Base-by-base conservation (phyloP, 2,113 vertebrate species). In the Ammodytes marinus region DNA sequence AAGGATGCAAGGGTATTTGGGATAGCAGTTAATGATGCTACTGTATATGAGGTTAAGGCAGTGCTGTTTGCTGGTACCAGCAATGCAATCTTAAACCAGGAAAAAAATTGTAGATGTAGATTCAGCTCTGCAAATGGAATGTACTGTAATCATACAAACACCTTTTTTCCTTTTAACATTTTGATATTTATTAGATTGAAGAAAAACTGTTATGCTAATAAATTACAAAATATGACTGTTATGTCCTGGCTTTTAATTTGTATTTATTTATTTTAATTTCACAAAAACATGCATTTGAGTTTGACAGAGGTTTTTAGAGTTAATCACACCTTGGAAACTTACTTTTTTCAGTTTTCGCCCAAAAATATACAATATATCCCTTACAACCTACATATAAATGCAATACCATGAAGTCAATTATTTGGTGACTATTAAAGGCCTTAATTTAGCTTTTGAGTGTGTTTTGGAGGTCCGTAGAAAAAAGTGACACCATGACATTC, bases 121-220 rank as follows among this genome's bases (percentile, higher is more conserved):
- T 71, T 79, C 80, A 82, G 80, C 74, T 88, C 86, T 92, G 88
- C 86, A 82, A 87, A 93, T 86, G 81, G 92, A 94, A 94, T 94
- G 93, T 93, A 94, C 92, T 94, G 92, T 91, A 94, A 88, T 86
- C 53, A 83, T 87, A 79, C 50, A 83, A 88, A 79, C 50, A 71
- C 80, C 58, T 60, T 88, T 81, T 77, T 71, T 82, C 81, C 76
- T 69, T 27, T 83, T 80, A 59, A 74, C 63, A 76, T 93, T 93
- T 94, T 92, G 80, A 92, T 92, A 93, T 93, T 86, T 83, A 92
- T 92, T 88, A 92, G 83, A 91, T 90, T 88, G 63, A 78, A 89
- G 85, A 86, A 82, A 45, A 73, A 61, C 40, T 89, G 80, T 85
- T 92, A 92, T 90, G 91, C 91, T 92, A 94, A 93, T 94, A 94